A percentile compares a stretch with the other conserved stretches of the same genome.
Conservation (phyloP, 2,113 vertebrate genomes). For the Passer montanus region DNA sequence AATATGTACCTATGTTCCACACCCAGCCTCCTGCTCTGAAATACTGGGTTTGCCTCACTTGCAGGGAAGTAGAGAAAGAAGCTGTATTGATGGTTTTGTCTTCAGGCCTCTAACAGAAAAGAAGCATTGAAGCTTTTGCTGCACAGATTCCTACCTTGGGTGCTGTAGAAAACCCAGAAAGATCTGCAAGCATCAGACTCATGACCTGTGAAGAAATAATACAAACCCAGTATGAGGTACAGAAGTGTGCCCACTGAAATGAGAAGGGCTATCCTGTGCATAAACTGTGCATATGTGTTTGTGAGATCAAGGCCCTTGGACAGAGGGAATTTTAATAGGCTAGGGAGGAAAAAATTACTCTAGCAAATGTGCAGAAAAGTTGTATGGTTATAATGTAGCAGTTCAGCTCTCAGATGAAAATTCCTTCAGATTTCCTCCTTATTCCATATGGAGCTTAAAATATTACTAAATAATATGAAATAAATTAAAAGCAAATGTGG, state of each 20-base stretch:
- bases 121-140: neutral
- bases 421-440: constrained; percentile 8
- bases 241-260: neutral
- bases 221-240: neutral
- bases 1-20: neutral
- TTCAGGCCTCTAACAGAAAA: neutral
- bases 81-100: neutral
- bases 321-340: neutral
- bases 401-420: constrained; percentile 6
- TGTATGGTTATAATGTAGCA: neutral
- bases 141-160: neutral
- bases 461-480: constrained; percentile 35
- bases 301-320: neutral
- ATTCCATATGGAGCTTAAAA: constrained; percentile 44
- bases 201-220: neutral
- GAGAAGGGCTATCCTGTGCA: neutral
- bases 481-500: constrained; percentile 38
- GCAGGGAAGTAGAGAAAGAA: neutral
- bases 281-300: neutral
- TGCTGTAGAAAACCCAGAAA: neutral
- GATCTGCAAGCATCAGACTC: neutral
- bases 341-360: neutral
- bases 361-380: neutral
- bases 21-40: neutral
- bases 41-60: neutral